These are phyloP conservation scores for Rhincodon typus DNA, from an alignment of 2,797 vertebrate genomes.

Conservation along the genomic window DNA sequence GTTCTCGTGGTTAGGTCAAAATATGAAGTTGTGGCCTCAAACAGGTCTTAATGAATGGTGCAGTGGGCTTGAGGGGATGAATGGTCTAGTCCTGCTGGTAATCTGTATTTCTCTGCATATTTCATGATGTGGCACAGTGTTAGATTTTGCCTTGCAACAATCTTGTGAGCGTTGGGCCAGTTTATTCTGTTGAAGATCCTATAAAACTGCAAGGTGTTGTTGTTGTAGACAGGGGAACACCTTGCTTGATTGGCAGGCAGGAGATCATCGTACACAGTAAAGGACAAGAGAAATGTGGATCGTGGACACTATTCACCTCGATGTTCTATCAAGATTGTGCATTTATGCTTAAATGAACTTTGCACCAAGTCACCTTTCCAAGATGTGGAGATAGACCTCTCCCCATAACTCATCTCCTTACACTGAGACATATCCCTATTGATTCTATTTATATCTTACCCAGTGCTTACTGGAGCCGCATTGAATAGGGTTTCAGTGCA, in stretches of 20 bases:
- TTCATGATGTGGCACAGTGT: background rate
- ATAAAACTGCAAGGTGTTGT: background rate
- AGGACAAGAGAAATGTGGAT: background rate
- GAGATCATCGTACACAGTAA: background rate
- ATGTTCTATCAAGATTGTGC: background rate
- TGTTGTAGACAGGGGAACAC: background rate
- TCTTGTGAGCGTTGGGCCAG: background rate
- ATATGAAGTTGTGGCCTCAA: too few relatives aligned
- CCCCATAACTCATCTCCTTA: background rate
- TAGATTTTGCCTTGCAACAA: background rate
- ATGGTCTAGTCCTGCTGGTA: too few relatives aligned
- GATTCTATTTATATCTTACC: background rate
- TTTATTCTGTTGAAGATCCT: background rate
- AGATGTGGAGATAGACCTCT: background rate
- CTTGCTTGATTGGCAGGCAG: background rate
- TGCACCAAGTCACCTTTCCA: background rate
- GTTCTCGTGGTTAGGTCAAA: too few relatives aligned
- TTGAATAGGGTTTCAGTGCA: background rate
- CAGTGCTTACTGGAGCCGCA: background rate
- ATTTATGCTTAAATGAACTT: background rate
- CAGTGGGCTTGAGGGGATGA: too few relatives aligned
- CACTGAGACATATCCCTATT: background rate
- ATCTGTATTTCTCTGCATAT: background rate
- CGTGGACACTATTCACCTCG: too few relatives aligned
- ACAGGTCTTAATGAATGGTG: too few relatives aligned